Conservation (phyloP, 2,797 vertebrate species). For the Furcifer pardalis region DNA sequence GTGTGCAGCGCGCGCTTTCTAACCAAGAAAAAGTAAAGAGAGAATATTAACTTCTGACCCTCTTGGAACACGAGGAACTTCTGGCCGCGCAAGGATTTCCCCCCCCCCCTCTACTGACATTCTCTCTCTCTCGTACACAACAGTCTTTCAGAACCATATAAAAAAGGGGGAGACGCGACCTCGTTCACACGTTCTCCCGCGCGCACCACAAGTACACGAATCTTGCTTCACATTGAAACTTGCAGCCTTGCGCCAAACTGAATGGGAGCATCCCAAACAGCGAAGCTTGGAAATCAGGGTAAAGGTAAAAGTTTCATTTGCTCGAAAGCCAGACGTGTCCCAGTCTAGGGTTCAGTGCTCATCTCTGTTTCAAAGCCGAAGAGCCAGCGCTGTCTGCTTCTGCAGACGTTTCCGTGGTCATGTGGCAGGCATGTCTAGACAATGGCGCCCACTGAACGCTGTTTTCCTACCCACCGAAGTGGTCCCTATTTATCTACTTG, state of each 20-base stretch:
- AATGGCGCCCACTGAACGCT: too few species aligned
- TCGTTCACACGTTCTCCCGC: slow-evolving; percentile 14
- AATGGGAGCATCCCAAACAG: not conserved
- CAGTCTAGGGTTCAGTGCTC: too few species aligned
- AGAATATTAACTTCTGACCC: slow-evolving; percentile 15
- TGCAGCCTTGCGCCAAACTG: not conserved
- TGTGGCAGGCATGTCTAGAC: too few species aligned
- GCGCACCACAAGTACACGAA: slow-evolving; percentile 28
- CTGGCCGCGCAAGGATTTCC: slow-evolving; percentile 14
- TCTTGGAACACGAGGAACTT: slow-evolving; percentile 21
- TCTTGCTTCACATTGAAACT: slow-evolving; percentile 39
- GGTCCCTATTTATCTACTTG: too few species aligned
- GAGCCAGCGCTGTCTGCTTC: too few species aligned
- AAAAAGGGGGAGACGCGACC: not conserved
- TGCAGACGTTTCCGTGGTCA: too few species aligned
- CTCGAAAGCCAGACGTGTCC: too few species aligned
- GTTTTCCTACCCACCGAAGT: too few species aligned
- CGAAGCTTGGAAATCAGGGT: not conserved
- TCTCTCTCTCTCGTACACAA: not conserved
- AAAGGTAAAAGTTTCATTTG: too few species aligned
- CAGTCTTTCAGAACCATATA: slow-evolving; percentile 28
- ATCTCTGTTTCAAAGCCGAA: too few species aligned
- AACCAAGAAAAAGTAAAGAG: not conserved
- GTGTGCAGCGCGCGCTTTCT: not conserved
- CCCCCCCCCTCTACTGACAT: not conserved